Base-by-base conservation (phyloP, 2,797 vertebrate genomes). In the Triplophysa yarkandensis region DNA sequence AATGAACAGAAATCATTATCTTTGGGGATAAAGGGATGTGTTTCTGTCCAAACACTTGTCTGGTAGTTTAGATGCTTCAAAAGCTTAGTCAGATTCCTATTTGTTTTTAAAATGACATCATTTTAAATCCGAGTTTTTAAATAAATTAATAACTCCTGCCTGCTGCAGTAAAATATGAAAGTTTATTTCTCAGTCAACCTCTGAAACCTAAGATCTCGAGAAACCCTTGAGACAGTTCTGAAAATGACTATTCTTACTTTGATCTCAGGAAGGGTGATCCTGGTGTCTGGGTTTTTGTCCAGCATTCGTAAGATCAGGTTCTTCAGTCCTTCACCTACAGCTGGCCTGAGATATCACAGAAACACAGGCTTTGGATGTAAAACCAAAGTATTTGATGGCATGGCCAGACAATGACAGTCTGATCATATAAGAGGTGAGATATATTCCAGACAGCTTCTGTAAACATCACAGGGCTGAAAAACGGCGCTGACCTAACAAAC, bases 191-290 rank as follows among this genome's bases (percentile, higher is more conserved):
- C 44, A 11, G 17, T 64, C 8, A 43, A 43, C 17, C 27, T 60
- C 28, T 46, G n/a, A 65, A 57, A 39, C 44, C 61, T 28, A 25
- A 21, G 19, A 63, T 72, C 36, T 65, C 46, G 19, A 52, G 25
- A 16, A 23, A 50, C 7, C 16, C 5, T n/a, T n/a, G 14, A 36
- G 3, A 52, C 16, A 41, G n/a, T 6, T 41, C 32, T 21, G 17
- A 64, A 27, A 6, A 64, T 43, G 50, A 55, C 41, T n/a, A n/a
- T n/a, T n/a, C 82, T 82, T 84, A 99, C 98, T 94, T 99, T 99
- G 86, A 99, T 94, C 82, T 96, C 94, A 6, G 96, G 93, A 77
- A 99, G 90, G 28, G 92, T 94, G 83, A 97, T 95, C 87, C 98
- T 94, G 0, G 80, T 90, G 87, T 97, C 95, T 1, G 98, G 97